A percentile compares a stretch with the other conserved stretches of the same genome.
phyloP scores from a whole-genome alignment of 2,888 invertebrate species.

The Seira sanloemensis region DNA sequence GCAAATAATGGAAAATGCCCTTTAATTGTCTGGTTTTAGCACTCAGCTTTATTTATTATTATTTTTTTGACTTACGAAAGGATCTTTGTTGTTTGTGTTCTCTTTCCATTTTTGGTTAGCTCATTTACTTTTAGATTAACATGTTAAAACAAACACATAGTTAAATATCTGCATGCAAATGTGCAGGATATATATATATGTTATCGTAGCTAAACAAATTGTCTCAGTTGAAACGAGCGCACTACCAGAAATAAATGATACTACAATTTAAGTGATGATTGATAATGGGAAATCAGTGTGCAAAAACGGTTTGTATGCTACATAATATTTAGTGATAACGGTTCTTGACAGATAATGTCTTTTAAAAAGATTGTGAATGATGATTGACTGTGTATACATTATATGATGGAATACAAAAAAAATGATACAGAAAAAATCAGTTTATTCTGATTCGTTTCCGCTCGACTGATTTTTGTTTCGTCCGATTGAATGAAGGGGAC shows the following conservation, averaged over 20 bases:
- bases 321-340: neutral
- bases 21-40: neutral
- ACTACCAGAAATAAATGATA: neutral
- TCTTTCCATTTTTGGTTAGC: neutral
- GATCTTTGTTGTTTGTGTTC: neutral
- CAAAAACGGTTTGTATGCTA: neutral
- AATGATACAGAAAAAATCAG: neutral
- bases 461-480: slow-evolving; percentile 8
- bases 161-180: neutral
- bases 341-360: neutral
- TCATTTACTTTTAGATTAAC: neutral
- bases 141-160: neutral
- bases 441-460: neutral
- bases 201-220: neutral
- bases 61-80: neutral
- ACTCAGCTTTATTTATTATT: no score
- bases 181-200: neutral
- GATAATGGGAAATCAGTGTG: neutral
- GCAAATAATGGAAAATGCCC: neutral
- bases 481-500: neutral
- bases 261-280: neutral
- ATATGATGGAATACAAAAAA: neutral
- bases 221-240: neutral
- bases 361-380: slow-evolving; percentile 2
- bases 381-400: neutral